Evolutionary conservation across 2,113 vertebrate species (phyloP).

Genomic region (Bambusicola thoracicus): DNA sequence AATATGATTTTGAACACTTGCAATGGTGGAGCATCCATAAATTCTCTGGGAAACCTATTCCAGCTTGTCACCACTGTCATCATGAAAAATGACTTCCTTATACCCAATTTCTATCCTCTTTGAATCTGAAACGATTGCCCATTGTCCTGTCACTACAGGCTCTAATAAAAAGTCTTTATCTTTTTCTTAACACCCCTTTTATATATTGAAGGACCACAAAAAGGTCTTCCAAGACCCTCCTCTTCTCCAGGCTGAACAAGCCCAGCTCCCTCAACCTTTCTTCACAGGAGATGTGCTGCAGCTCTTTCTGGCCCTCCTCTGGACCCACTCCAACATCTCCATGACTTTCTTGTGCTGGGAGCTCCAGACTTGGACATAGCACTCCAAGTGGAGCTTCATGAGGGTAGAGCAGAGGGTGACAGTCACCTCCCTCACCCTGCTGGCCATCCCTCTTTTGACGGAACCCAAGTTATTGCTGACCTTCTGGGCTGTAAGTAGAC

Average conservation of each 20-base stretch:
- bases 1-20: not conserved
- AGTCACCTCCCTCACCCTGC: too few species aligned
- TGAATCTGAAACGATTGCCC: not conserved
- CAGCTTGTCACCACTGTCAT: not conserved
- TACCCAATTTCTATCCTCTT: not conserved
- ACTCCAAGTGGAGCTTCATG: too few species aligned
- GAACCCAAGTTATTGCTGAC: too few species aligned
- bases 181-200: not conserved
- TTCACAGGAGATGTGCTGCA: not conserved
- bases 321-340: not conserved
- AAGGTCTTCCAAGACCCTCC: too few species aligned
- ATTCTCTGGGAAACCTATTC: not conserved
- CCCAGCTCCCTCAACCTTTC: not conserved
- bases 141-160: not conserved
- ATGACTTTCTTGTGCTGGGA: not conserved
- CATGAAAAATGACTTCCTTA: not conserved
- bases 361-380: not conserved
- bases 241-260: not conserved
- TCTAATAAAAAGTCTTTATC: not conserved
- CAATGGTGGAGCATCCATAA: not conserved
- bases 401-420: too few species aligned
- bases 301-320: not conserved
- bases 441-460: too few species aligned
- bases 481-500: too few species aligned
- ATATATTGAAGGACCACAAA: too few species aligned